Evolutionary conservation across 37 sponge, comb jelly and placozoan species (phyloP), one percentile per base, ranked within the genome.

Genomic region (Geodia barretti): DNA sequence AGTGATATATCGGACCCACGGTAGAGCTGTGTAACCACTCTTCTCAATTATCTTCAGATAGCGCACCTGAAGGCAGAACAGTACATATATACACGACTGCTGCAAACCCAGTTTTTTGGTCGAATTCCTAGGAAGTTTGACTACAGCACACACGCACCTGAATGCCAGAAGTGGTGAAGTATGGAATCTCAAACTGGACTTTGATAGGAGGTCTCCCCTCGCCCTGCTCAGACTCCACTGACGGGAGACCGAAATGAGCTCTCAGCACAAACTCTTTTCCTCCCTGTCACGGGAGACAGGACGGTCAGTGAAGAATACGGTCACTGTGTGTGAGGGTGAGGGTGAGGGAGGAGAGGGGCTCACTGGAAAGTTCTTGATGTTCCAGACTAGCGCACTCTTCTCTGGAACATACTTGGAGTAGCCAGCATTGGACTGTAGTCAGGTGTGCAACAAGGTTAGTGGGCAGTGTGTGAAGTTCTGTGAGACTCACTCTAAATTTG

Each of bases 1-100:
- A 28, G 99, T 98, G 66, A 98, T 98, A 68, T 98, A 98, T 30
- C 99, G 83, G 4, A 98, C 99, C 99, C 99, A 98, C 0, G 99
- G 99, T 58, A 98, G 76, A 5, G 99, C 95, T 62, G 96, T 96
- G 64, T 98, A 98, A n/a, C 99, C 99, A 82, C 97, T 93, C 83
- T 98, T 98, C 83, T 98, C 99, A 37, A 98, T 96, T 37, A 98
- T 98, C 86, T 98, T 98, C 78, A 98, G 73, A 84, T 98, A 98
- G 7, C 99, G 83, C 7, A 97, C 96, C 96, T 95, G 67, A 17
- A 59, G 8, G 29, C 30, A 72, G 4, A 66, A 58, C 5, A 4
- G 7, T 77, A 62, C 64, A 75, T 23, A 58, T 61, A 33, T 8
- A 25, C 61, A n/a, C n/a, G 7, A 65, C 26, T 65, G 26, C 17